A percentile compares a stretch with the other conserved stretches of the same genome.
phyloP scores from a whole-genome alignment of 64 coral and sea anemone species.

The Pocillopora damicornis region DNA sequence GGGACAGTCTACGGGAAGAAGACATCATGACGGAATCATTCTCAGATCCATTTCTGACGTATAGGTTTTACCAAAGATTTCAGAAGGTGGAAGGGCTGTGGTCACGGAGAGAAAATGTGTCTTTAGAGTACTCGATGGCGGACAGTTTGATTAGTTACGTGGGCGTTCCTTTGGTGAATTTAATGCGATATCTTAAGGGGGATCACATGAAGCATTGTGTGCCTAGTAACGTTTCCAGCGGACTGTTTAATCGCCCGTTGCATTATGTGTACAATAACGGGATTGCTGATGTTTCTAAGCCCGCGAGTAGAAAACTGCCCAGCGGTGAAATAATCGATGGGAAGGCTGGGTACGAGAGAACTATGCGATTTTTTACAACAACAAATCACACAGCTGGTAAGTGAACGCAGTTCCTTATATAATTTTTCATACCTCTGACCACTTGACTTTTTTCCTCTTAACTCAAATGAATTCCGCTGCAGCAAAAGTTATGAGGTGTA shows the following conservation, averaged over 20 bases:
- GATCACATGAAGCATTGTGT: conserved; percentile 78
- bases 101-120: conserved; percentile 41
- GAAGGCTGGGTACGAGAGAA: conserved; percentile 64
- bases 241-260: conserved; percentile 67
- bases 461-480: no score
- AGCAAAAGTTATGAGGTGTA: no score
- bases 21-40: conserved; percentile 58
- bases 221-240: conserved; percentile 77
- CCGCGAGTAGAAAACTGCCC: conserved; percentile 52
- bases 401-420: neutral
- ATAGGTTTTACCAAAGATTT: neutral
- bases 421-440: no score
- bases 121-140: conserved; percentile 29
- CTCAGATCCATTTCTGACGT: neutral
- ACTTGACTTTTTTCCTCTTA: no score
- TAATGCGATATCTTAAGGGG: conserved; percentile 51
- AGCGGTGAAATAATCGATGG: conserved; percentile 44
- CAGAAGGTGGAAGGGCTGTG: conserved; percentile 26
- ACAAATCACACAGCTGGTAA: conserved; percentile 53
- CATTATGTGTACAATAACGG: conserved; percentile 57
- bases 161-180: conserved; percentile 55
- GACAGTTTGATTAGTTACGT: conserved; percentile 50
- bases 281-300: conserved; percentile 42
- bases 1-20: neutral
- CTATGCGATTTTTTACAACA: conserved; percentile 77